A percentile compares a stretch with the other conserved stretches of the same genome.
Conservation (phyloP, 2,797 vertebrate genomes). For the Lateolabrax maculatus region DNA sequence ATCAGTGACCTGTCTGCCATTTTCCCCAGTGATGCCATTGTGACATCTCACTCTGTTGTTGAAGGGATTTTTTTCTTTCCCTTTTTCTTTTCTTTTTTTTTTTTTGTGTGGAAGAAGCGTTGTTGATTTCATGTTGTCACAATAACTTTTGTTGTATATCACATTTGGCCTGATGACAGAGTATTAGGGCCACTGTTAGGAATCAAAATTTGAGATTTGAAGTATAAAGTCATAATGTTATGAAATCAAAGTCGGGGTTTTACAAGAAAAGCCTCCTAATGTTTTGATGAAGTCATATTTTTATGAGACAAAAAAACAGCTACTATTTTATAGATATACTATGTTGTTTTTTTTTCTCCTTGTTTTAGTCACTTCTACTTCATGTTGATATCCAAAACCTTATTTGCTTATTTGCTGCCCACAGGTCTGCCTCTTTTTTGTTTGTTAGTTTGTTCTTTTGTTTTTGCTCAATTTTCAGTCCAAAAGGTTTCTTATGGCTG, state of each 20-base stretch:
- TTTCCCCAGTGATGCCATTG: constrained; percentile 14
- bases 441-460: neutral
- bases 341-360: neutral
- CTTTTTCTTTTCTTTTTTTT: no score
- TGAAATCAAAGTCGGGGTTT: no score
- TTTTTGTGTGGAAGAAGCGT: neutral
- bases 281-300: neutral
- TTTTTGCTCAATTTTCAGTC: neutral
- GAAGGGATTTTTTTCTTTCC: constrained; percentile 35
- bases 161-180: neutral
- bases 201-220: neutral
- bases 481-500: neutral
- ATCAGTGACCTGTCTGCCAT: constrained; percentile 24
- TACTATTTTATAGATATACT: no score
- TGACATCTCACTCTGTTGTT: constrained; percentile 29
- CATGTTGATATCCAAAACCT: neutral
- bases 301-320: no score
- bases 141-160: neutral
- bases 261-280: no score
- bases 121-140: neutral
- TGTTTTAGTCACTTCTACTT: neutral
- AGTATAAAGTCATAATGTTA: neutral
- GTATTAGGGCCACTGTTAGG: neutral
- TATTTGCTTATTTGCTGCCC: neutral
- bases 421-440: constrained; percentile 25